Evolutionary conservation across 2,113 vertebrate genomes (phyloP).

Genomic region (Crotalus tigris): DNA sequence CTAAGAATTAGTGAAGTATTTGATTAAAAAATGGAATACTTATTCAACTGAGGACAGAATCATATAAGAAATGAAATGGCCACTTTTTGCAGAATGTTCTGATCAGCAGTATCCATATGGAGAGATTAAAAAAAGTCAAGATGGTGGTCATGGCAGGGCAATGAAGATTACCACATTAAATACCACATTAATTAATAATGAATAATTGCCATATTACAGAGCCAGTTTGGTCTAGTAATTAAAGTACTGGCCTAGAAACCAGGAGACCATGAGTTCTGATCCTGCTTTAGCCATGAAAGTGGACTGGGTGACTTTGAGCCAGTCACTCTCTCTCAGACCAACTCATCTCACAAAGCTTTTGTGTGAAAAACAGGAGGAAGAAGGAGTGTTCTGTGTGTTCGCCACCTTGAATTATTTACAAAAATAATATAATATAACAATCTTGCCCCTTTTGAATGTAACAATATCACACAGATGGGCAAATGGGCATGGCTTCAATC

Average conservation of each 20-base stretch:
- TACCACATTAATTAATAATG: background rate
- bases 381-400: background rate
- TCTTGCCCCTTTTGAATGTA: background rate
- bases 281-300: background rate
- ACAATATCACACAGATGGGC: background rate
- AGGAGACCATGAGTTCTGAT: background rate
- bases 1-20: constrained; percentile 7
- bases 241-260: background rate
- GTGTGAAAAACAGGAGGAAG: background rate
- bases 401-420: background rate
- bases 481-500: background rate
- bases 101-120: background rate
- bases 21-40: rapidly evolving
- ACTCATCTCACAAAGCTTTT: background rate
- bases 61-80: background rate
- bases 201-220: background rate
- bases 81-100: background rate
- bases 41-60: background rate
- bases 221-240: background rate
- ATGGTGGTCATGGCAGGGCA: background rate
- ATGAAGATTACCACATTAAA: background rate
- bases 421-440: background rate
- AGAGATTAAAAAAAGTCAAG: background rate
- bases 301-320: background rate
- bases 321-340: background rate